phyloP scores from a whole-genome alignment of 1,140 invertebrate species.

The Cotesia vestalis region DNA sequence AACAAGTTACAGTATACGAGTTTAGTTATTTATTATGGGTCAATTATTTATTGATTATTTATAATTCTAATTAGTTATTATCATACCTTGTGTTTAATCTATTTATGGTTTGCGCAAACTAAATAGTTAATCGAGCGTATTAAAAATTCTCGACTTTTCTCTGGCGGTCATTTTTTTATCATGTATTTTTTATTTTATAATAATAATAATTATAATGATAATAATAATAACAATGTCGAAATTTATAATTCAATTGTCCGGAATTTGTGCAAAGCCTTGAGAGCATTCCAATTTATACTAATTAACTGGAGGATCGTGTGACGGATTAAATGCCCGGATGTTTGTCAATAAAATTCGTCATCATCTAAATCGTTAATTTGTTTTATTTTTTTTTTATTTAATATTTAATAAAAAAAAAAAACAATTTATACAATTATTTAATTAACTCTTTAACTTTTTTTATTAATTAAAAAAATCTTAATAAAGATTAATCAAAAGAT shows the following conservation, averaged over 20 bases:
- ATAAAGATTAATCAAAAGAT: no score
- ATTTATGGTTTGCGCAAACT: no score
- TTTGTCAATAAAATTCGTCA: not conserved
- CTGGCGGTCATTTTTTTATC: not conserved
- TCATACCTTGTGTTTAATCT: no score
- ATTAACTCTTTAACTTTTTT: no score
- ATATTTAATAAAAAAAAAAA: not conserved
- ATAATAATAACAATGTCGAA: constrained; percentile 1
- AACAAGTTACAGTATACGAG: no score
- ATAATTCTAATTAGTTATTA: no score
- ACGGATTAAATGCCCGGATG: constrained; percentile 14
- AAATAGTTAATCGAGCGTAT: no score
- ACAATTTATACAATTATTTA: no score
- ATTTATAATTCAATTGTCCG: not conserved
- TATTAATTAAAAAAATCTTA: no score
- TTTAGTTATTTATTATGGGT: no score
- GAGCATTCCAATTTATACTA: constrained; percentile 16
- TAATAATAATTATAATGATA: not conserved
- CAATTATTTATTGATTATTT: no score
- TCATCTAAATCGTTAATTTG: not conserved
- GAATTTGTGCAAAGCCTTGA: constrained; percentile 10
- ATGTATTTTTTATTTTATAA: not conserved
- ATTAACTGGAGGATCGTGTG: constrained; percentile 1
- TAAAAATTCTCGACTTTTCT: not conserved
- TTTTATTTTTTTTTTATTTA: not conserved